phyloP scores from a whole-genome alignment of 2,888 invertebrate genomes.

The Lycocerus yunnanus region DNA sequence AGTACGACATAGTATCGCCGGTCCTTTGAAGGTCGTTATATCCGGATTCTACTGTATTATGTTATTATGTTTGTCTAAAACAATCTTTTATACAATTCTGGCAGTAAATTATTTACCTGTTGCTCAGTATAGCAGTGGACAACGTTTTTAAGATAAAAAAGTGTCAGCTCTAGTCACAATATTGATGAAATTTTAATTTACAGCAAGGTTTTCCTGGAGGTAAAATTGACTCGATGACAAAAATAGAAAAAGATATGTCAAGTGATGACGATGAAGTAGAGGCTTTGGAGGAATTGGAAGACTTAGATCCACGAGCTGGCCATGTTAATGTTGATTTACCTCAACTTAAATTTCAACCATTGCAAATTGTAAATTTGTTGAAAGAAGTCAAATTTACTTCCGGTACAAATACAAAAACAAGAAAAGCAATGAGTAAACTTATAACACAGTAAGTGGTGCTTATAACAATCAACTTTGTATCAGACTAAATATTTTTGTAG shows the following conservation, averaged over 20 bases:
- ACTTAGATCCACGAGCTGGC: conserved; percentile 79
- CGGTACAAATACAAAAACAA: conserved; percentile 60
- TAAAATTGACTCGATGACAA: conserved; percentile 68
- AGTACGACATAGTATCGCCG: no score
- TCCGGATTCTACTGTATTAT: no score
- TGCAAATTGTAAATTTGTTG: conserved; percentile 61
- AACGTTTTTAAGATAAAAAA: no score
- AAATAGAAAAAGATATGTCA: conserved; percentile 53
- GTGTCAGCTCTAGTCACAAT: no score
- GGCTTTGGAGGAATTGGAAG: conserved; percentile 34
- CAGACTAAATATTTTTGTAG: conserved; percentile 50
- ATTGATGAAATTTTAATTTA: conserved; percentile 28
- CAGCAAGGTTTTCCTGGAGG: conserved; percentile 75
- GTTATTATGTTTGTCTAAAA: no score
- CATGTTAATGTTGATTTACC: conserved; percentile 75
- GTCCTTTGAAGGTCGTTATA: no score
- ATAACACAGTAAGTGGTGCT: conserved; percentile 56
- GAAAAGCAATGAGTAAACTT: conserved; percentile 61
- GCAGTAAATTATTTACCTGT: no score
- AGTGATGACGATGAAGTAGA: conserved; percentile 38
- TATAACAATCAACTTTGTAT: neutral
- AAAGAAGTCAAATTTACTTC: conserved; percentile 57
- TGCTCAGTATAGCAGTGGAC: no score
- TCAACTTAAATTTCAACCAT: conserved; percentile 68
- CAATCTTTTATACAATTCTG: no score